Evolutionary conservation across 2,113 vertebrate species (phyloP).

Genomic region (Arvicanthis niloticus): DNA sequence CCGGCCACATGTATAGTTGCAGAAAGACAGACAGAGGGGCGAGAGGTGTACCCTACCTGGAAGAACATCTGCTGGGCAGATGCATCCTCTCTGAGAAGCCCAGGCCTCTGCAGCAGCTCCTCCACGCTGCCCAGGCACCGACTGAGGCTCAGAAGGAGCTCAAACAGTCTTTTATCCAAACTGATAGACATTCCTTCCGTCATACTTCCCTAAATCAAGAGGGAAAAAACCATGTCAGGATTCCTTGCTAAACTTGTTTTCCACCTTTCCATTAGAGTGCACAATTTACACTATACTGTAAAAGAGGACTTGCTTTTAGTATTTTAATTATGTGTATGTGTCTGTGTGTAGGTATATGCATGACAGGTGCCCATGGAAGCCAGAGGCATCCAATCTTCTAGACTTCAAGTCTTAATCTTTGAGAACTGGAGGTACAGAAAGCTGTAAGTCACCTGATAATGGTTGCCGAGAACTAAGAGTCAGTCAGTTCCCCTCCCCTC

Average conservation of each 20-base stretch:
- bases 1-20: fast-evolving
- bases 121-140: slow-evolving; percentile 88
- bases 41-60: slow-evolving; percentile 84
- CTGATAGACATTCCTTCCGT: slow-evolving; percentile 74
- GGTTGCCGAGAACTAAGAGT: not conserved
- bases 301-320: not conserved
- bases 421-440: not conserved
- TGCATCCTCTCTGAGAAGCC: slow-evolving; percentile 79
- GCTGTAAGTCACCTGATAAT: not conserved
- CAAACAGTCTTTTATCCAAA: slow-evolving; percentile 91
- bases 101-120: slow-evolving; percentile 85
- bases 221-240: not conserved
- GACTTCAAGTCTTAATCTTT: not conserved
- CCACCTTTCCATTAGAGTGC: not conserved
- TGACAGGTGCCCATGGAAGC: not conserved
- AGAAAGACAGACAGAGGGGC: fast-evolving
- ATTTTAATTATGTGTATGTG: not conserved
- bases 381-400: not conserved
- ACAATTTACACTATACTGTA: not conserved
- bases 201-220: slow-evolving; percentile 83
- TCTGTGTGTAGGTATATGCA: too few species aligned
- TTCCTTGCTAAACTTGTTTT: not conserved
- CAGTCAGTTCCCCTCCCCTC: not conserved
- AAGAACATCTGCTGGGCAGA: slow-evolving; percentile 83
- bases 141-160: slow-evolving; percentile 87